Percentiles rank a stretch among this genome's conserved stretches.
Evolutionary conservation across 2,888 invertebrate genomes (phyloP).

Genomic region (Sycophila texana): DNA sequence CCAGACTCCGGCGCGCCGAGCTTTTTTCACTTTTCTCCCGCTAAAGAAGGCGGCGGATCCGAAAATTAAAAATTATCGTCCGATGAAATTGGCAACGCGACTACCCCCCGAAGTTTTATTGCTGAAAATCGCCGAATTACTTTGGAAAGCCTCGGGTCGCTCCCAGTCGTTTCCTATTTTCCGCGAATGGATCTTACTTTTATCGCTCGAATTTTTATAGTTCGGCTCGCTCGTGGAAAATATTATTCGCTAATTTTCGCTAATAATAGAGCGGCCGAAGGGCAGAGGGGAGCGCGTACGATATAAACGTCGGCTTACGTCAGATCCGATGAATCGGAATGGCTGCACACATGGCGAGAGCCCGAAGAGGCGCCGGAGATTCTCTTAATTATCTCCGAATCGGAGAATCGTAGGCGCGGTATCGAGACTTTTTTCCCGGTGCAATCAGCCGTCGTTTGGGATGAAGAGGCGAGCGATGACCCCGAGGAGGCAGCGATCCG

Average conservation of each 20-base stretch:
- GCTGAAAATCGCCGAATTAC: slow-evolving; percentile 21
- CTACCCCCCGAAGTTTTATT: slow-evolving; percentile 29
- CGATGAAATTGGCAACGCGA: slow-evolving; percentile 17
- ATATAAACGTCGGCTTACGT: too few species aligned
- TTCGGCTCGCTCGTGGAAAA: slow-evolving; percentile 28
- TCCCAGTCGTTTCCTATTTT: slow-evolving; percentile 30
- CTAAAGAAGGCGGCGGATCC: neutral
- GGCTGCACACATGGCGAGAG: too few species aligned
- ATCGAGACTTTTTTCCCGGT: neutral
- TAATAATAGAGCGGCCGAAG: slow-evolving; percentile 8
- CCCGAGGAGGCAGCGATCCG: neutral
- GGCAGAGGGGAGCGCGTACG: too few species aligned
- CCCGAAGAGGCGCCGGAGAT: too few species aligned
- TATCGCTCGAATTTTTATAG: neutral
- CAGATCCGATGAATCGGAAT: too few species aligned
- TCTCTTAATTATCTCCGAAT: too few species aligned
- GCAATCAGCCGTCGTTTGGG: neutral
- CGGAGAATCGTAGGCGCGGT: too few species aligned
- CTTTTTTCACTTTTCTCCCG: slow-evolving; percentile 37
- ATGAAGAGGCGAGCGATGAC: neutral
- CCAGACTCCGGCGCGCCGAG: neutral
- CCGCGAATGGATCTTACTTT: slow-evolving; percentile 24
- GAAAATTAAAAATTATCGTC: slow-evolving; percentile 47
- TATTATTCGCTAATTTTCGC: slow-evolving; percentile 26
- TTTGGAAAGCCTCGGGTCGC: slow-evolving; percentile 1